phyloP scores from a whole-genome alignment of 2,888 invertebrate species.

The Scelioninae gen. 2 region DNA sequence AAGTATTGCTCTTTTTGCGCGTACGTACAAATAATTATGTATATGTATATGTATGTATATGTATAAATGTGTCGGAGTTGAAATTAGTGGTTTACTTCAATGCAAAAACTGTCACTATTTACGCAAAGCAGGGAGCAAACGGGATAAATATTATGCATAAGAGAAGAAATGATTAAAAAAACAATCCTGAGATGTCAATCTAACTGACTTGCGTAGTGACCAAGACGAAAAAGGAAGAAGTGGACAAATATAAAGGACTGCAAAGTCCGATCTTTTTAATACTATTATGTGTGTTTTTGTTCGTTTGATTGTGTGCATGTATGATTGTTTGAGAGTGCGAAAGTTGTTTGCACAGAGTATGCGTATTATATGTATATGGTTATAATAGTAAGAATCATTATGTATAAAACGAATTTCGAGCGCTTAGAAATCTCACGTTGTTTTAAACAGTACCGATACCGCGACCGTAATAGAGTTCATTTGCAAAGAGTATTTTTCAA shows the following conservation, averaged over 20 bases:
- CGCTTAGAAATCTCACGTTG: constrained; percentile 54
- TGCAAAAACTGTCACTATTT: constrained; percentile 33
- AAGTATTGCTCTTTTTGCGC: constrained; percentile 42
- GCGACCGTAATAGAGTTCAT: constrained; percentile 63
- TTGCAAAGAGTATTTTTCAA: constrained; percentile 75
- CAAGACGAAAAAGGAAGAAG: constrained; percentile 27
- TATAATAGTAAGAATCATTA: constrained; percentile 64
- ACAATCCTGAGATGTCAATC: constrained; percentile 26
- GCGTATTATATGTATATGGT: constrained; percentile 66
- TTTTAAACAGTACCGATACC: constrained; percentile 60
- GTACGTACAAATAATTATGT: constrained; percentile 37
- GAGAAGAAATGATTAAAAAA: constrained; percentile 1
- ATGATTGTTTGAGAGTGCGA: constrained; percentile 9
- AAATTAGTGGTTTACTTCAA: constrained; percentile 60
- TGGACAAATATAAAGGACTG: constrained; percentile 49
- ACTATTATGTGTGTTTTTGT: constrained; percentile 59
- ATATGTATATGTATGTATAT: constrained; percentile 41
- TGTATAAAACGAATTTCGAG: constrained; percentile 63
- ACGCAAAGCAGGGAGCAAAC: not conserved
- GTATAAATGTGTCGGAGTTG: constrained; percentile 56
- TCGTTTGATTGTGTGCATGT: constrained; percentile 8
- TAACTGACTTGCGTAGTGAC: constrained; percentile 36
- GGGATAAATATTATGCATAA: constrained; percentile 5
- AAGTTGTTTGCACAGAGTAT: constrained; percentile 19
- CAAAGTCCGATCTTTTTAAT: constrained; percentile 66